Evolutionary conservation across 2,797 vertebrate species (phyloP).

Genomic region (Poecilia picta): DNA sequence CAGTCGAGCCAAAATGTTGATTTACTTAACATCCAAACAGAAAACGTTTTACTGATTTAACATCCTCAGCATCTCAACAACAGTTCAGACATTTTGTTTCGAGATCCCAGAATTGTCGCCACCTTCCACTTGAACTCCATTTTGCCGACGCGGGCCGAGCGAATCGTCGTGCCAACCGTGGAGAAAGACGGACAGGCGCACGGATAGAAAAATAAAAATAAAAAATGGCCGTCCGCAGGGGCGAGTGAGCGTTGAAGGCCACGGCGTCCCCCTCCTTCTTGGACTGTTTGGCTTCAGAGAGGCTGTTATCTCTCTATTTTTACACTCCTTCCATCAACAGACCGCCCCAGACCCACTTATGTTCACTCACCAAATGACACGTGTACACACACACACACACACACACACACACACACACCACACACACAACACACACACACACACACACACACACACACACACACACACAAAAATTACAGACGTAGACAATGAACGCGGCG

Average conservation of each 20-base stretch:
- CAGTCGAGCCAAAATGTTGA: background rate
- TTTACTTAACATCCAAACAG: background rate
- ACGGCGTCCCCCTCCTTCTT: conserved; percentile 46
- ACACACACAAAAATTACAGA: conserved; percentile 56
- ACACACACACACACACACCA: conserved; percentile 17
- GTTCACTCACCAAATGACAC: conserved; percentile 82
- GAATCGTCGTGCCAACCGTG: conserved; percentile 32
- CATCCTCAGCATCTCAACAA: background rate
- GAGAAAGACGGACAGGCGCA: conserved; percentile 21
- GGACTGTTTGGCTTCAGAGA: conserved; percentile 67
- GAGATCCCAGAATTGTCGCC: conserved; percentile 4
- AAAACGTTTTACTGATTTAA: background rate
- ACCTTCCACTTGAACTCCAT: conserved; percentile 67
- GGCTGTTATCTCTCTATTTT: conserved; percentile 83
- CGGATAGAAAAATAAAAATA: background rate
- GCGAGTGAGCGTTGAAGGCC: conserved; percentile 73
- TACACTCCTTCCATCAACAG: conserved; percentile 81
- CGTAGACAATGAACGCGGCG: conserved; percentile 50
- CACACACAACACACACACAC: conserved; percentile 56
- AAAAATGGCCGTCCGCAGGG: conserved; percentile 58
- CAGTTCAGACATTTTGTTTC: background rate
- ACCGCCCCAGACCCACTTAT: conserved; percentile 80
- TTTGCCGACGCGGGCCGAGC: conserved; percentile 56
- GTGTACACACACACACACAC: conserved; percentile 42
- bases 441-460: conserved; percentile 53